These are phyloP conservation scores for Peromyscus attwateri DNA, from an alignment of 2,797 vertebrate genomes.

Conservation along the genomic window DNA sequence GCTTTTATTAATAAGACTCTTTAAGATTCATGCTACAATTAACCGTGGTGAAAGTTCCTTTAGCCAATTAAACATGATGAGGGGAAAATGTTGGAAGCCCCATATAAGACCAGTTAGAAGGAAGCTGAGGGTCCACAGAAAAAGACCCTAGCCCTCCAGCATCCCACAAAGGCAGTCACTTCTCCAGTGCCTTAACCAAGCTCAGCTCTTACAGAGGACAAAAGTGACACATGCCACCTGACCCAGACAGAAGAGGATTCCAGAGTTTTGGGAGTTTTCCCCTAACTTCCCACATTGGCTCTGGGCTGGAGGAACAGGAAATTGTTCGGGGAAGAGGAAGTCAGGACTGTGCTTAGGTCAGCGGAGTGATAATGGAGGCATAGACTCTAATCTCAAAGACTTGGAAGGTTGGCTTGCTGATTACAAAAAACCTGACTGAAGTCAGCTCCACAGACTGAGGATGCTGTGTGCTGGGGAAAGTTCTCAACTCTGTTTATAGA, in stretches of 20 bases:
- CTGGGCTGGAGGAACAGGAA: neutral
- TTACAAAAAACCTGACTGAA: neutral
- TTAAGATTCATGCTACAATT: too few relatives aligned
- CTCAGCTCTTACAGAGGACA: neutral
- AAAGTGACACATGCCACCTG: neutral
- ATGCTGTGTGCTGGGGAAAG: rapidly evolving
- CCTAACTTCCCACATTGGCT: neutral
- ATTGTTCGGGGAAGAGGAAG: neutral
- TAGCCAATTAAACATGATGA: neutral
- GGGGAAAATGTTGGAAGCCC: neutral
- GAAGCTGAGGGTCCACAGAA: neutral
- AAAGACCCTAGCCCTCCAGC: neutral
- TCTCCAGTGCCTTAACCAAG: neutral
- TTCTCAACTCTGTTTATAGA: neutral
- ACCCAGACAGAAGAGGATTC: too few relatives aligned
- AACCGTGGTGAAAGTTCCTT: neutral
- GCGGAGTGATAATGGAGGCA: neutral
- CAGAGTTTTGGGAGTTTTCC: neutral
- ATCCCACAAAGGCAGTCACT: neutral
- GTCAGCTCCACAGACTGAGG: neutral
- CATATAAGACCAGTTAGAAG: rapidly evolving
- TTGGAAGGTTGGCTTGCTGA: neutral
- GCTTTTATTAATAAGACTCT: too few relatives aligned
- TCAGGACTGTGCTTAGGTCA: neutral
- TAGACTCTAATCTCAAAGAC: neutral